Conservation (phyloP, 2,113 vertebrate species). For the Semnornis frantzii region DNA sequence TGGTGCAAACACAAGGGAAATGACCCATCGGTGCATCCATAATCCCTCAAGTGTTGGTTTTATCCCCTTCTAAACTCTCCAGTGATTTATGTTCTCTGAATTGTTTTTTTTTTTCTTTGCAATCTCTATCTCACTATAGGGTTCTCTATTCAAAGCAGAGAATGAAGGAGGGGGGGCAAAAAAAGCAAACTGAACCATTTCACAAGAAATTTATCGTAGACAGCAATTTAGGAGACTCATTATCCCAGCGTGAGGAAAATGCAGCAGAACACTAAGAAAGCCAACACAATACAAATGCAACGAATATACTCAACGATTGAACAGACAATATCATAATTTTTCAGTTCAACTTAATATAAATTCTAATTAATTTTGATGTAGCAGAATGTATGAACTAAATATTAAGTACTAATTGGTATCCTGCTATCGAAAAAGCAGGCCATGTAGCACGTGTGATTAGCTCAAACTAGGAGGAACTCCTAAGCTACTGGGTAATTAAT, state of each 20-base stretch:
- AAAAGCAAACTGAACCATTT: slow-evolving; percentile 63
- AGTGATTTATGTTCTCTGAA: slow-evolving; percentile 60
- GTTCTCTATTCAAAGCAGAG: slow-evolving; percentile 58
- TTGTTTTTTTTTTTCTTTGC: slow-evolving; percentile 41
- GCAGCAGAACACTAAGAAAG: slow-evolving; percentile 64
- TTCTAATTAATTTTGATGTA: slow-evolving; percentile 20
- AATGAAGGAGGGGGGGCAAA: slow-evolving; percentile 37
- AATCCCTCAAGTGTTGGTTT: slow-evolving; percentile 35
- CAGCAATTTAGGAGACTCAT: slow-evolving; percentile 64
- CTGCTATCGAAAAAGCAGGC: slow-evolving; percentile 21
- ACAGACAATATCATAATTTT: slow-evolving; percentile 25
- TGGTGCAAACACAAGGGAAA: slow-evolving; percentile 15
- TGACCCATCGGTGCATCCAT: slow-evolving; percentile 46
- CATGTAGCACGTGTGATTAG: background rate
- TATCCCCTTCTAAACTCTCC: slow-evolving; percentile 40
- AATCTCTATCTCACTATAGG: slow-evolving; percentile 64
- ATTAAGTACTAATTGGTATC: slow-evolving; percentile 61
- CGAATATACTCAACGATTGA: slow-evolving; percentile 19
- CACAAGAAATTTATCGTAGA: slow-evolving; percentile 70
- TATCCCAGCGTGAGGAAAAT: slow-evolving; percentile 72
- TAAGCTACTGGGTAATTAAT: background rate
- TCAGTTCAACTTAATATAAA: slow-evolving; percentile 46
- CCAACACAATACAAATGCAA: slow-evolving; percentile 43
- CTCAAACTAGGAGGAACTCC: slow-evolving; percentile 22
- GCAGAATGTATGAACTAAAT: slow-evolving; percentile 44